Conservation (phyloP, 2,888 invertebrate species). For the Brenthis hecate region DNA sequence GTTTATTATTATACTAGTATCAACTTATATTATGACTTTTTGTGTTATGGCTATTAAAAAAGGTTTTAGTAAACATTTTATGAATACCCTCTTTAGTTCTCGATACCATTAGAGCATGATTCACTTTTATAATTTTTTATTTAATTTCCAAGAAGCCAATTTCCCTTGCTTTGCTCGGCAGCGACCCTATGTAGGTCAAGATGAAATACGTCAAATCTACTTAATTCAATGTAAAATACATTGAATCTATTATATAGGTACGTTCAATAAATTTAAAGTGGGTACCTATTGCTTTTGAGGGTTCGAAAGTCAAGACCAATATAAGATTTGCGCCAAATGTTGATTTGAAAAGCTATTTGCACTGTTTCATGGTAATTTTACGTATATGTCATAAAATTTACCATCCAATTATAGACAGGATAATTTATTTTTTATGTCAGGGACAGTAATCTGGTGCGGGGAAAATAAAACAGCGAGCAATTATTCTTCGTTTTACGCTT, state of each 20-base stretch:
- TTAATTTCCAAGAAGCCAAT: no score
- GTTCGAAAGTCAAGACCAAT: slow-evolving; percentile 18
- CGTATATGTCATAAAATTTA: slow-evolving; percentile 62
- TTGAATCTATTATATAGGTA: no score
- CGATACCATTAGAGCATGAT: no score
- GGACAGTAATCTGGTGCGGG: slow-evolving; percentile 51
- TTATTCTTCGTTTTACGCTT: slow-evolving; percentile 48
- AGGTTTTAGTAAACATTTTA: no score
- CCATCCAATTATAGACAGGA: slow-evolving; percentile 63
- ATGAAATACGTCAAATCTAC: no score
- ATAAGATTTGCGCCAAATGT: slow-evolving; percentile 47
- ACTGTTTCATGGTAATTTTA: slow-evolving; percentile 66
- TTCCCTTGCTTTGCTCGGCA: no score
- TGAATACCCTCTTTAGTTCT: no score
- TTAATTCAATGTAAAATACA: no score
- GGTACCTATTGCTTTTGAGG: background rate
- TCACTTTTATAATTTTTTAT: no score
- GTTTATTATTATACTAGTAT: slow-evolving; percentile 55
- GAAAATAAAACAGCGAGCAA: slow-evolving; percentile 50
- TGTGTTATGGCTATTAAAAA: slow-evolving; percentile 30
- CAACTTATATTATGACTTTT: slow-evolving; percentile 37
- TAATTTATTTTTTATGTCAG: slow-evolving; percentile 64
- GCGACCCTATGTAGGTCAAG: no score
- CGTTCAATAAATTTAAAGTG: background rate
- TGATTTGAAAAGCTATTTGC: slow-evolving; percentile 61